Evolutionary conservation across 2,888 invertebrate genomes (phyloP).

Genomic region (Gymnoscelis rufifasciata): DNA sequence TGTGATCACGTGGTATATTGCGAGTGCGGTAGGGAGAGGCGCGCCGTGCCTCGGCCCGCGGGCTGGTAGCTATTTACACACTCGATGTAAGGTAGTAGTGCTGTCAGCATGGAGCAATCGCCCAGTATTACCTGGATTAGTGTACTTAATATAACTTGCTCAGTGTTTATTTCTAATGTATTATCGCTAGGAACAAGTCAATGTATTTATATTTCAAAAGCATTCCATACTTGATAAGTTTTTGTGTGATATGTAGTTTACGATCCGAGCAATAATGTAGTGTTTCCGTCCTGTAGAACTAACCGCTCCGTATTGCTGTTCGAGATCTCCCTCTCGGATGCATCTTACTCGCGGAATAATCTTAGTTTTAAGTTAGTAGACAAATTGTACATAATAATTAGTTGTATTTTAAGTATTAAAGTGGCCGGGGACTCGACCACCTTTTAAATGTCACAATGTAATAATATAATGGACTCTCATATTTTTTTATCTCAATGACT

Average conservation of each 20-base stretch:
- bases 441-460: neutral
- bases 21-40: slow-evolving; percentile 31
- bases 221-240: slow-evolving; percentile 22
- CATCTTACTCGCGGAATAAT: neutral
- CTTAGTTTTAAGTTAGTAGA: slow-evolving; percentile 9
- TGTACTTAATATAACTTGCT: slow-evolving; percentile 27
- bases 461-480: no score
- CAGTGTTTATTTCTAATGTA: slow-evolving; percentile 15
- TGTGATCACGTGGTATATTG: neutral
- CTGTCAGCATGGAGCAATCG: slow-evolving; percentile 10
- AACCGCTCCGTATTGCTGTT: slow-evolving; percentile 2
- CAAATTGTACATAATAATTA: slow-evolving; percentile 22
- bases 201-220: slow-evolving; percentile 17
- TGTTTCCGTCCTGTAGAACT: slow-evolving; percentile 19
- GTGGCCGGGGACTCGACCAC: neutral
- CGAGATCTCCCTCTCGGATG: slow-evolving; percentile 2
- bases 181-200: slow-evolving; percentile 13
- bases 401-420: slow-evolving; percentile 5
- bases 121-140: slow-evolving; percentile 25
- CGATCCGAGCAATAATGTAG: slow-evolving; percentile 21
- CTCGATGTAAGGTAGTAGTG: no score
- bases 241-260: slow-evolving; percentile 23
- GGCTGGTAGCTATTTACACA: slow-evolving; percentile 56
- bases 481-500: no score
- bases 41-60: slow-evolving; percentile 58